These are phyloP conservation scores for Oreochromis spilurus DNA, from an alignment of 2,113 vertebrate species.

Conservation along the genomic window DNA sequence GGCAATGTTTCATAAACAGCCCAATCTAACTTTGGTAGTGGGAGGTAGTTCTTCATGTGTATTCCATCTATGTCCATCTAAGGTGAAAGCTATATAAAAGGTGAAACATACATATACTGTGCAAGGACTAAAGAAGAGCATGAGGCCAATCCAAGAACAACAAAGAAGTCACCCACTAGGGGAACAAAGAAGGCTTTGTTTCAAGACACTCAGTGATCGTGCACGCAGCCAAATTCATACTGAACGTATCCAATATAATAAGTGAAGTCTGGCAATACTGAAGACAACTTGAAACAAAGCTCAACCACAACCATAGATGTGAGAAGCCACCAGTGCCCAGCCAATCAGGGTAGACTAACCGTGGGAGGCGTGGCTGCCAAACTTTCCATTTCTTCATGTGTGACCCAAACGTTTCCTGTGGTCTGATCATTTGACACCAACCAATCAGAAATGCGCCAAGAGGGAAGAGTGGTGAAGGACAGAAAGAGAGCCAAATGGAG, in stretches of 20 bases:
- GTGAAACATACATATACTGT: background rate
- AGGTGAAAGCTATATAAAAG: background rate
- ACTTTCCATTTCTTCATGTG: slow-evolving; percentile 98
- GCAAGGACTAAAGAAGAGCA: background rate
- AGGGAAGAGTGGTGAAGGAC: slow-evolving; percentile 72
- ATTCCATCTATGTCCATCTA: background rate
- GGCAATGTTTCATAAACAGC: background rate
- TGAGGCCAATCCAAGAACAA: background rate
- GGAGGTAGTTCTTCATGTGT: background rate
- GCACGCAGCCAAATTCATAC: background rate
- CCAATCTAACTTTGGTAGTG: background rate
- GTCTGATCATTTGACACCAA: slow-evolving; percentile 82
- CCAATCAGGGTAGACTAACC: slow-evolving; percentile 81
- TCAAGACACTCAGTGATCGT: slow-evolving; percentile 13
- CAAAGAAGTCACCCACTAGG: background rate
- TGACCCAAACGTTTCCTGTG: slow-evolving; percentile 99
- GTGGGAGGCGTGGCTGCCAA: slow-evolving; percentile 91
- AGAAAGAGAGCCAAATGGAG: slow-evolving; percentile 72
- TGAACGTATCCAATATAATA: background rate
- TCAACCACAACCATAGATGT: background rate
- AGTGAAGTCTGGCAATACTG: background rate
- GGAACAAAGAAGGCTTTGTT: background rate
- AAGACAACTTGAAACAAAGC: slow-evolving; percentile 29
- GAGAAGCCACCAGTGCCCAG: background rate
- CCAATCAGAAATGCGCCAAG: slow-evolving; percentile 72